Evolutionary conservation across 1,140 invertebrate genomes (phyloP).

Genomic region (Alviniconcha marisindica): DNA sequence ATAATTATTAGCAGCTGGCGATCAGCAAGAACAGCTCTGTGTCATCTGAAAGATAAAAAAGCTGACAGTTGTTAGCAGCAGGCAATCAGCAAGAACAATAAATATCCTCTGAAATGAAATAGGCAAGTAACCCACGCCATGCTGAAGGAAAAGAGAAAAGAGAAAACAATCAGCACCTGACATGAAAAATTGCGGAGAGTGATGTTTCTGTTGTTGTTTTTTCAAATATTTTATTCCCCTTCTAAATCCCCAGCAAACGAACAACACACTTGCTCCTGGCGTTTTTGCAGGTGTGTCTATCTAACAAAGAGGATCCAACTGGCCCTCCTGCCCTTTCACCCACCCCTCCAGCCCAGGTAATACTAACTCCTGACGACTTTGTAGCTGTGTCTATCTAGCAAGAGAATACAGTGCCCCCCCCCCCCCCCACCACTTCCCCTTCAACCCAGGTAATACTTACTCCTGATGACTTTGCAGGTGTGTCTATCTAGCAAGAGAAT

Average conservation of each 20-base stretch:
- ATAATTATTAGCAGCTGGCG: too few relatives aligned
- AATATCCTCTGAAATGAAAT: conserved; percentile 56
- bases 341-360: too few relatives aligned
- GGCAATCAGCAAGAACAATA: conserved; percentile 61
- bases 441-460: too few relatives aligned
- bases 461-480: conserved; percentile 90
- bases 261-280: conserved; percentile 83
- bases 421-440: too few relatives aligned
- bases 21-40: conserved; percentile 61
- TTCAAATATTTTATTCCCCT: too few relatives aligned
- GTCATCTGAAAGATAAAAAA: conserved; percentile 48
- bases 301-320: conserved; percentile 86
- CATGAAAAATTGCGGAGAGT: too few relatives aligned
- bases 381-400: conserved; percentile 89
- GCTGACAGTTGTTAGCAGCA: too few relatives aligned
- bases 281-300: conserved; percentile 95
- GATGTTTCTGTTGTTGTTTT: too few relatives aligned
- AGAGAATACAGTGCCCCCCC: conserved; percentile 85
- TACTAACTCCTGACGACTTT: conserved; percentile 89
- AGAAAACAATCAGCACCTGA: too few relatives aligned
- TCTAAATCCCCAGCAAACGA: too few relatives aligned
- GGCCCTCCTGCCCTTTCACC: conserved; percentile 81
- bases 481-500: conserved; percentile 87
- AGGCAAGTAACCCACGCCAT: too few relatives aligned
- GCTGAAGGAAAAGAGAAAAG: too few relatives aligned